Evolutionary conservation across 2,888 invertebrate species (phyloP), one percentile per base, ranked within the genome.

Genomic region (Toxonevra muliebris): DNA sequence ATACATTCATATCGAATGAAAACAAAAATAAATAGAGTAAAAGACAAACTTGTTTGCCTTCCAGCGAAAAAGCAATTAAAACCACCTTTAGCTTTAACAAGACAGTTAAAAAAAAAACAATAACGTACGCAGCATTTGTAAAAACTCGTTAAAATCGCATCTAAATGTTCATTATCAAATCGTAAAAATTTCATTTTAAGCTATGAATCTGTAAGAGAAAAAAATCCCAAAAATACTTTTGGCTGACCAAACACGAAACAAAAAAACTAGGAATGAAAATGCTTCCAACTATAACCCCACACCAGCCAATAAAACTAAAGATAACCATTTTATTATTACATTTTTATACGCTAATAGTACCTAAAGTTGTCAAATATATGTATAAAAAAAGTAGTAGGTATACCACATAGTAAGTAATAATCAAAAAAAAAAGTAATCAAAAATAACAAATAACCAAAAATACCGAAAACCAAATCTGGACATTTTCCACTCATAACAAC

Each of bases 131-230:
- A 9, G 30, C 19, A 53, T 62, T 17, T 54, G 20, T 40, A 41
- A 60, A 68, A 55, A 48, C 59, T 64, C 64, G 55, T 68, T 68
- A 64, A 68, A 68, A 64, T 68, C 66, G 40, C 60, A 61, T 61
- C 42, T 41, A 66, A 72, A 70, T 71, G 71, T 68, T 72, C 72
- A 74, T 74, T 74, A 74, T 71, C 74, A 72, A 71, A 69, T 74
- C 69, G 69, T 74, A 71, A 74, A 74, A 72, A 68, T 65, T 71
- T 71, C 68, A 71, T 72, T 70, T 66, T 55, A 61, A 65, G 30
- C 30, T 30, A 30, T 30, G 7, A 30, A 30, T 30, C 7, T 4
- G 30, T 7, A 30, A 30, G 3, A 30, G 7, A 30, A 30, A 30
- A 2, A 30, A 30, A 30, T n/a, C n/a, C n/a, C n/a, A 30, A 30